Evolutionary conservation across 92 coral and sea anemone genomes (phyloP).

Genomic region (Palythoa heliodiscus): DNA sequence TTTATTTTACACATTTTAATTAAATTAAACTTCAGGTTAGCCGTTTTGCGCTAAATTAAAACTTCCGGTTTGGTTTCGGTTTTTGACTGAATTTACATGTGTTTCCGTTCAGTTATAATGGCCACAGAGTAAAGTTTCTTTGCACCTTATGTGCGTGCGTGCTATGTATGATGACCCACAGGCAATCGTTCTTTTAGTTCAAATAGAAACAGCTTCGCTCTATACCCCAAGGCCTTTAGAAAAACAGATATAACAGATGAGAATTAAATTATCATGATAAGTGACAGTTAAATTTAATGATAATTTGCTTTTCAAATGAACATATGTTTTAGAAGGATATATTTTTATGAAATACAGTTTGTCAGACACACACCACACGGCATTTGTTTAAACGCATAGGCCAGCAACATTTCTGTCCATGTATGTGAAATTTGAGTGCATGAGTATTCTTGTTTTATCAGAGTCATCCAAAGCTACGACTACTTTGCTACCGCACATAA

Average conservation of each 20-base stretch:
- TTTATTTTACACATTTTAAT: too few relatives aligned
- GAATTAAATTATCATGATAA: background rate
- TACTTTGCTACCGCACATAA: too few relatives aligned
- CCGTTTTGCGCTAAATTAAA: background rate
- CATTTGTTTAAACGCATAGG: background rate
- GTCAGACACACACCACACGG: background rate
- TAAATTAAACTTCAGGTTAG: background rate
- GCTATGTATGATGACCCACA: background rate
- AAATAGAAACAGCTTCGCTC: too few relatives aligned
- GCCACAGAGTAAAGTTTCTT: too few relatives aligned
- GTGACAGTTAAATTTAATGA: too few relatives aligned
- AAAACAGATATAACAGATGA: background rate
- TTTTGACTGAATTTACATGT: background rate
- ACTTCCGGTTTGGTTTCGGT: background rate
- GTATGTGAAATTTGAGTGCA: background rate
- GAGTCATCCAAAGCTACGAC: too few relatives aligned
- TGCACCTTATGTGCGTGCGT: too few relatives aligned
- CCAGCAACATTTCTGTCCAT: background rate
- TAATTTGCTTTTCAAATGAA: too few relatives aligned
- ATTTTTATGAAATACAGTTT: too few relatives aligned
- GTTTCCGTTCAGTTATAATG: background rate
- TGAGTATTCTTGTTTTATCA: background rate
- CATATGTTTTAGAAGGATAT: too few relatives aligned
- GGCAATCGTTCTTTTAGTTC: background rate
- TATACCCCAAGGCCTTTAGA: too few relatives aligned